Conservation (phyloP, 2,797 vertebrate species). For the Fundulus diaphanus region DNA sequence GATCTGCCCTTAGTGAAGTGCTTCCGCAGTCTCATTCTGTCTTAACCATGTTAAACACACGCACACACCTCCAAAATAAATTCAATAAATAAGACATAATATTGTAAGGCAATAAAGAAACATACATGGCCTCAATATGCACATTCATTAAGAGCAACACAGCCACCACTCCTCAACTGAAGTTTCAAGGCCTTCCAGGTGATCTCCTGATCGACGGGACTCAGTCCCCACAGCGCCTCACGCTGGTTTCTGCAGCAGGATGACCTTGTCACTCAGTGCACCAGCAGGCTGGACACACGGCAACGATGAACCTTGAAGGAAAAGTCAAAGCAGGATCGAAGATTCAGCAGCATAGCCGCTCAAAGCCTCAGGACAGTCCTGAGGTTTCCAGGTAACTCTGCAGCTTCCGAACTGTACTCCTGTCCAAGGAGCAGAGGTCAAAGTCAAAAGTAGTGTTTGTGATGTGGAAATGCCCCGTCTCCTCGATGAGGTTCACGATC, state of each 20-base stretch:
- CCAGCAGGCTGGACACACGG: conserved; percentile 52
- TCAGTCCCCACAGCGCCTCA: conserved; percentile 30
- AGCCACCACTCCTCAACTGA: conserved; percentile 26
- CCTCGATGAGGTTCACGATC: conserved; percentile 99
- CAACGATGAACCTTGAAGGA: conserved; percentile 71
- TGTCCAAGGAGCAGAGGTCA: conserved; percentile 98
- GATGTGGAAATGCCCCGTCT: conserved; percentile 99
- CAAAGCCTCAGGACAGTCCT: conserved; percentile 88
- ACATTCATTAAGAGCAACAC: conserved; percentile 86
- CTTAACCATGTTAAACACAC: conserved; percentile 30
- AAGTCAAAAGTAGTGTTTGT: conserved; percentile 99
- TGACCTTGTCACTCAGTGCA: conserved; percentile 18
- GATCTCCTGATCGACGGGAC: conserved; percentile 86
- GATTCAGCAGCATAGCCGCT: conserved; percentile 79
- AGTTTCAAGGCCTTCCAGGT: conserved; percentile 92
- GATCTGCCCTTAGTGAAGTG: conserved; percentile 62
- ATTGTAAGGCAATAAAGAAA: conserved; percentile 89
- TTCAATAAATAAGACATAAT: conserved; percentile 92
- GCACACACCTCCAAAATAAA: conserved; percentile 80
- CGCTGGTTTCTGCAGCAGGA: conserved; percentile 45
- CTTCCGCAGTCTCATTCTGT: conserved; percentile 67
- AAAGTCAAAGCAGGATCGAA: conserved; percentile 37
- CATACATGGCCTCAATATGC: conserved; percentile 84
- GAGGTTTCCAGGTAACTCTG: conserved; percentile 97
- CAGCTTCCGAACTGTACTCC: conserved; percentile 97